phyloP scores from a whole-genome alignment of 2,888 invertebrate genomes.

The Ophion obscuratus region DNA sequence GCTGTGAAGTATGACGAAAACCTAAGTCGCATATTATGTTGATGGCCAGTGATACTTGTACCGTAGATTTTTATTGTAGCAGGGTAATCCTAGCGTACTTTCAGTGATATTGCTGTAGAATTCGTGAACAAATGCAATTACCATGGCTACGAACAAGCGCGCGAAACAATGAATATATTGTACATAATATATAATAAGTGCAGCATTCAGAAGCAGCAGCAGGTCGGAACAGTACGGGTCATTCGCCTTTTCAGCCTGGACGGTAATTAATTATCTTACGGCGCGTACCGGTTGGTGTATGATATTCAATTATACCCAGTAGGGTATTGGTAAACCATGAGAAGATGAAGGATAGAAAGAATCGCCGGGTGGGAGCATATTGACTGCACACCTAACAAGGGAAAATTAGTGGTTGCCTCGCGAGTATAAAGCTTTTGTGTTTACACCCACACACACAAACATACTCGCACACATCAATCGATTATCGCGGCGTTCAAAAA shows the following conservation, averaged over 20 bases:
- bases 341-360: slow-evolving; percentile 47
- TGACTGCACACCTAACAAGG: slow-evolving; percentile 17
- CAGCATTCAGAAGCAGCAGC: slow-evolving; percentile 74
- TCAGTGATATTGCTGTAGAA: slow-evolving; percentile 54
- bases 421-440: slow-evolving; percentile 24
- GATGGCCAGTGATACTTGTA: slow-evolving; percentile 9
- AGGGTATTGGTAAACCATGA: slow-evolving; percentile 57
- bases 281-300: slow-evolving; percentile 69
- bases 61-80: too few relatives aligned
- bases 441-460: neutral
- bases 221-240: slow-evolving; percentile 83
- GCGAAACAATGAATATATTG: slow-evolving; percentile 58
- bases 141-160: slow-evolving; percentile 24
- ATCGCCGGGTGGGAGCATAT: slow-evolving; percentile 31
- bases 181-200: slow-evolving; percentile 51
- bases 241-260: slow-evolving; percentile 78
- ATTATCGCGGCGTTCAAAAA: slow-evolving; percentile 25
- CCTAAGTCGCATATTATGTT: slow-evolving; percentile 23
- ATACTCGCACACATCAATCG: neutral
- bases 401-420: slow-evolving; percentile 7
- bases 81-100: neutral
- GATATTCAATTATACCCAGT: slow-evolving; percentile 66
- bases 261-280: slow-evolving; percentile 78
- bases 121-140: slow-evolving; percentile 20
- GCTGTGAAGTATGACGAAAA: slow-evolving; percentile 2